Conservation (phyloP, 2,797 vertebrate species). For the Cyprinella venusta region DNA sequence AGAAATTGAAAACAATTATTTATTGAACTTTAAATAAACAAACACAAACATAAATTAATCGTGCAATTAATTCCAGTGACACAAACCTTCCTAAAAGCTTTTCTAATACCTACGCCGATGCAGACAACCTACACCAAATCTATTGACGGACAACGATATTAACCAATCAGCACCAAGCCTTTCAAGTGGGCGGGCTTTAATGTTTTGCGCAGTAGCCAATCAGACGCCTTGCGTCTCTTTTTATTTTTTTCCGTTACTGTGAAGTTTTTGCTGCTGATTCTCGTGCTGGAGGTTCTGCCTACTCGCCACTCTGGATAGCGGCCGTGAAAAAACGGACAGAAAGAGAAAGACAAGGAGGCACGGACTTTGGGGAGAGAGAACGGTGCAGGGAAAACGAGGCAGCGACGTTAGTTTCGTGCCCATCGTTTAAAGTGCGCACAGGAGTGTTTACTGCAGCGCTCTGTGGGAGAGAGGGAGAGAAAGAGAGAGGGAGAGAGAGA, state of each 20-base stretch:
- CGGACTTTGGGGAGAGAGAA: conserved; percentile 51
- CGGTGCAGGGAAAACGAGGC: conserved; percentile 55
- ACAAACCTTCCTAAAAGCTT: conserved; percentile 44
- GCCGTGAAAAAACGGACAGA: conserved; percentile 50
- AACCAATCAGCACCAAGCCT: conserved; percentile 65
- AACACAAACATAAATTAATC: background rate
- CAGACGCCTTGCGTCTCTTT: conserved; percentile 62
- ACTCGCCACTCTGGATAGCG: conserved; percentile 60
- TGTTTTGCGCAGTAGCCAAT: conserved; percentile 67
- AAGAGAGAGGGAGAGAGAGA: conserved; percentile 61
- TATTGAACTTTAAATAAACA: background rate
- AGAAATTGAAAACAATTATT: background rate
- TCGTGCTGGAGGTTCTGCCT: conserved; percentile 64
- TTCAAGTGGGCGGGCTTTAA: conserved; percentile 57
- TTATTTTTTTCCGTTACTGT: conserved; percentile 67
- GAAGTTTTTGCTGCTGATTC: conserved; percentile 76
- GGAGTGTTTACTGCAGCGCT: conserved; percentile 68
- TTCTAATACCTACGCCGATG: conserved; percentile 49
- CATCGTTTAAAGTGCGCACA: conserved; percentile 71
- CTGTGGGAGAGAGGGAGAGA: conserved; percentile 60
- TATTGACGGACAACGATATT: conserved; percentile 55
- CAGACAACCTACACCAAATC: conserved; percentile 67
- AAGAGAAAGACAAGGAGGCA: conserved; percentile 51
- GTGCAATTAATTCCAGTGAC: background rate
- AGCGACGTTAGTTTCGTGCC: conserved; percentile 71